Evolutionary conservation across 1,140 invertebrate genomes (phyloP).

Genomic region (Atta colombica): DNA sequence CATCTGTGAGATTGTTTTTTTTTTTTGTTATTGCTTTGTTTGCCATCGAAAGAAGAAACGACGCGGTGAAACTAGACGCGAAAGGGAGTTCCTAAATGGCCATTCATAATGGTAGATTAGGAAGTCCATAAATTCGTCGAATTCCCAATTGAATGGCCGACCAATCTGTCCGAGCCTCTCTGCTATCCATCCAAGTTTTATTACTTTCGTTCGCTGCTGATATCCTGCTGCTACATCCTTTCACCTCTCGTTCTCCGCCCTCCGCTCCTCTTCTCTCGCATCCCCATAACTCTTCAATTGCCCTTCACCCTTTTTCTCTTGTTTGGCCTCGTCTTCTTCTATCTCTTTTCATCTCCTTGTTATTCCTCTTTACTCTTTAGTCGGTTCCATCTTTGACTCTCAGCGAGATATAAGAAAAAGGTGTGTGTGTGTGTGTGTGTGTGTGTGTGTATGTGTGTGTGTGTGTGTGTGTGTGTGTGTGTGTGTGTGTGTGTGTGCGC

Average conservation of each 20-base stretch:
- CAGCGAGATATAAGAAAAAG: conserved; percentile 42
- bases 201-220: conserved; percentile 55
- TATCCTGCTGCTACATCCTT: conserved; percentile 49
- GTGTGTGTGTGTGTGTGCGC: too few relatives aligned
- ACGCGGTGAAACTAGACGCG: neutral
- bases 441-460: too few relatives aligned
- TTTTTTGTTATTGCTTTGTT: neutral
- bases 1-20: neutral
- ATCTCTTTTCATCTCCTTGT: conserved; percentile 55
- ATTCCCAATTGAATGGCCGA: conserved; percentile 71
- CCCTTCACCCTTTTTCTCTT: conserved; percentile 12
- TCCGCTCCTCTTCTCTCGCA: neutral
- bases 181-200: conserved; percentile 67
- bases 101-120: conserved; percentile 60
- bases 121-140: conserved; percentile 75
- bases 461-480: too few relatives aligned
- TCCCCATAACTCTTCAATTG: conserved; percentile 42
- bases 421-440: too few relatives aligned
- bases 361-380: conserved; percentile 52
- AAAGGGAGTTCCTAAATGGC: conserved; percentile 29
- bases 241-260: neutral
- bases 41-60: conserved; percentile 29
- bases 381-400: conserved; percentile 26
- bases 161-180: conserved; percentile 69
- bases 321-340: conserved; percentile 21